Base-by-base conservation (phyloP, 2,888 invertebrate genomes). In the Frankliniella fusca region DNA sequence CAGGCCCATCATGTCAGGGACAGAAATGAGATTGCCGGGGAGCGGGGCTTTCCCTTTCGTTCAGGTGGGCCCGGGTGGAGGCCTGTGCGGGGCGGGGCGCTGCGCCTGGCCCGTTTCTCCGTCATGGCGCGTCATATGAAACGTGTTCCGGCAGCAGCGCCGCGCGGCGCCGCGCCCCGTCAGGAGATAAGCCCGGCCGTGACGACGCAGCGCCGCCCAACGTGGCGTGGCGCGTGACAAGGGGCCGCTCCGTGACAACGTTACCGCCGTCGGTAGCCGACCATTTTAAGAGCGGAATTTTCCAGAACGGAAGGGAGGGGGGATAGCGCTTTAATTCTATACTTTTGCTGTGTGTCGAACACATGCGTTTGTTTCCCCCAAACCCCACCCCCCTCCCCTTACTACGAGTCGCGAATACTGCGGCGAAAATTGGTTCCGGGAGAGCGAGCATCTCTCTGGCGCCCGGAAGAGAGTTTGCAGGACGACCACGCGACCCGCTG, bases 91-190 rank as follows among this genome's bases (percentile, higher is more conserved):
- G 50, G 50, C 8, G 54, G 18, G 61, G 18, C 61, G 0, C 20
- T 61, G n/a, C 61, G 3, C 7, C 15, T 15, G 61, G 61, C 61
- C 54, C 54, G 70, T 23, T 11, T 23, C 70, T 76, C 70, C 70
- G 70, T 76, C 70, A 76, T 23, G 70, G 70, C 70, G 23, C 70
- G 70, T 76, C 70, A 76, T 76, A 76, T 23, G 70, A 76, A 76
- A 76, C 70, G 70, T 76, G 70, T 76, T 76, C 70, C 70, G 70
- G 70, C 70, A 76, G 70, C 70, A 54, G 54, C 54, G 18, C 15
- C 15, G 27, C 11, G 70, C 70, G 27, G 27, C 9, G 70, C 70
- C 70, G 3, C 20, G 70, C 70, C 70, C 70, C 70, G 70, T 23
- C 70, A n/a, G 70, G 23, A 27, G 23, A 23, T n/a, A 12, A 54